Conservation (phyloP, 2,113 vertebrate species). For the Oceanites oceanicus region DNA sequence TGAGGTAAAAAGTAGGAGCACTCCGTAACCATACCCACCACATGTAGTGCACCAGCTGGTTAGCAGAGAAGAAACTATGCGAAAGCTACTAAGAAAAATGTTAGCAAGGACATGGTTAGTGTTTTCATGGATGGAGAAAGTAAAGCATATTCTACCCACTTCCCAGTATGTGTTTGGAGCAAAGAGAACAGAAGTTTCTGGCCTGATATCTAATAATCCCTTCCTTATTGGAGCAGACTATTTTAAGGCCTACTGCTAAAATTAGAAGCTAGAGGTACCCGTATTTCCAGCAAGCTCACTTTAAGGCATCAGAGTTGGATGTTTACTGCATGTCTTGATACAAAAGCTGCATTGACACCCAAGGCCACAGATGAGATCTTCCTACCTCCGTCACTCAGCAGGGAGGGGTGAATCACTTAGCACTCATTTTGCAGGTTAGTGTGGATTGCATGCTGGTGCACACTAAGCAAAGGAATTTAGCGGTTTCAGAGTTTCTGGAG, state of each 20-base stretch:
- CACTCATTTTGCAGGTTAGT: conserved; percentile 53
- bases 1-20: not conserved
- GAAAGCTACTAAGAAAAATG: conserved; percentile 9
- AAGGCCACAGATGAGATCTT: conserved; percentile 15
- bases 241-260: not conserved
- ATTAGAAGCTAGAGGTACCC: not conserved
- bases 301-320: conserved; percentile 70
- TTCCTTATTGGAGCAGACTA: not conserved
- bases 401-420: not conserved
- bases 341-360: conserved; percentile 21
- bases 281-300: conserved; percentile 32
- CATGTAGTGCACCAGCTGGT: not conserved
- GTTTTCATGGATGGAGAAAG: not conserved
- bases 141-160: not conserved
- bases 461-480: conserved; percentile 43
- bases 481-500: conserved; percentile 13
- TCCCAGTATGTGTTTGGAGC: not conserved
- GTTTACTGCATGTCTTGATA: conserved; percentile 61
- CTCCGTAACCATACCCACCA: not conserved
- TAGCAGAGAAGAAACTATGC: not conserved
- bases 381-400: not conserved
- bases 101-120: conserved; percentile 39
- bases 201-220: not conserved
- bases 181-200: not conserved
- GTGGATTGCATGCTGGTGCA: conserved; percentile 42